phyloP scores from a whole-genome alignment of 1,140 invertebrate species.

The Drosophila nebulosa region DNA sequence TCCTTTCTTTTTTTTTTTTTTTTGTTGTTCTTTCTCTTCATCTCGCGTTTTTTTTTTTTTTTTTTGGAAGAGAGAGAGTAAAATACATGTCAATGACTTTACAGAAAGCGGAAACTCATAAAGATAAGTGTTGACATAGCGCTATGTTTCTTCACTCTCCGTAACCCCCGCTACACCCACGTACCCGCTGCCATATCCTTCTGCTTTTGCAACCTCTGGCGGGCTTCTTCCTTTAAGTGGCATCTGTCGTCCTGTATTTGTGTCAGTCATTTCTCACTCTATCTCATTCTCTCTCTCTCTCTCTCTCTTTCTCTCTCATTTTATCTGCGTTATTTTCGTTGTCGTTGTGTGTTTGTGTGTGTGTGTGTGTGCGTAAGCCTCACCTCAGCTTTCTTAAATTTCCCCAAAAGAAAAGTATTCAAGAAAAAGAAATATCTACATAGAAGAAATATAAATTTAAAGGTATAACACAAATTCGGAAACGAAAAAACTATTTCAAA shows the following conservation, averaged over 20 bases:
- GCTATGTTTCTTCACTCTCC: conserved; percentile 36
- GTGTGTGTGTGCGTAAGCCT: neutral
- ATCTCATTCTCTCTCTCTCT: neutral
- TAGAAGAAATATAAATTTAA: neutral
- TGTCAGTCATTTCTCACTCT: conserved; percentile 48
- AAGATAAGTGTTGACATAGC: conserved; percentile 80
- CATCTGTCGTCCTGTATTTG: conserved; percentile 72
- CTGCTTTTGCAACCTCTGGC: neutral
- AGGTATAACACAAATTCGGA: neutral
- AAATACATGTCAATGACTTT: conserved; percentile 80
- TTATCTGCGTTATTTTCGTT: neutral
- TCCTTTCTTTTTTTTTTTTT: neutral
- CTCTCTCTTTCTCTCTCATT: neutral
- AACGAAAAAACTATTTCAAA: neutral
- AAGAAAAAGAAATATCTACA: neutral
- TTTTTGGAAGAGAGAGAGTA: conserved; percentile 35
- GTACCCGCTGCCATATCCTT: neutral
- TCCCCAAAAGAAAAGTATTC: neutral
- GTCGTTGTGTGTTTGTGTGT: no score
- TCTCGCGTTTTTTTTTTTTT: conserved; percentile 44
- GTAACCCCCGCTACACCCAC: no score
- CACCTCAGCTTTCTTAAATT: neutral
- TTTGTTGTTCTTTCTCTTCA: neutral
- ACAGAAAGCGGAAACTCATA: conserved; percentile 80
- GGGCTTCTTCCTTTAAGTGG: conserved; percentile 55